Evolutionary conservation across 2,888 invertebrate species (phyloP).

Genomic region (Lingula anatina): DNA sequence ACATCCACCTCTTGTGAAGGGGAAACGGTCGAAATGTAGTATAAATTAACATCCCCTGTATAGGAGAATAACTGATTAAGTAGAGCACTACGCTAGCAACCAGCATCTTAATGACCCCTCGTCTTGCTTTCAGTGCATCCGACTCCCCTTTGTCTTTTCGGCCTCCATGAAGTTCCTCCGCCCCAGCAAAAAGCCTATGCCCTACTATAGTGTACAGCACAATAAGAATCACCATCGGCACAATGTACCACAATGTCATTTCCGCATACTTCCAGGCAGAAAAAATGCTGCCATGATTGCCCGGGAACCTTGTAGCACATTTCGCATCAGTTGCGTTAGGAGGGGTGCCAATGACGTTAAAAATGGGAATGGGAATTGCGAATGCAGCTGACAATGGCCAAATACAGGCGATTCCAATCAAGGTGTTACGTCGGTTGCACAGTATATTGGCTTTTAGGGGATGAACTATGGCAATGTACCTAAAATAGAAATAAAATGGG

Average conservation of each 20-base stretch:
- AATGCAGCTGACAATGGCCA: slow-evolving; percentile 47
- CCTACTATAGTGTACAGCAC: slow-evolving; percentile 45
- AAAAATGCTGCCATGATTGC: slow-evolving; percentile 22
- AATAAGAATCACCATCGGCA: slow-evolving; percentile 47
- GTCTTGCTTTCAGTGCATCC: slow-evolving; percentile 41
- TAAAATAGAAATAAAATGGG: slow-evolving; percentile 25
- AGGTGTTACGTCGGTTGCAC: slow-evolving; percentile 44
- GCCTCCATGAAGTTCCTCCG: slow-evolving; percentile 31
- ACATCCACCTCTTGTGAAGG: slow-evolving; percentile 45
- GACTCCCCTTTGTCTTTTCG: slow-evolving; percentile 24
- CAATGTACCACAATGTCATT: slow-evolving; percentile 46
- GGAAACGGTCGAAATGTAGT: slow-evolving; percentile 29
- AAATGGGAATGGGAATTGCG: slow-evolving; percentile 45
- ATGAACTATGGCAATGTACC: slow-evolving; percentile 53
- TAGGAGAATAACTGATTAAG: slow-evolving; percentile 54
- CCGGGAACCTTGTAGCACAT: slow-evolving; percentile 41
- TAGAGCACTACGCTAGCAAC: slow-evolving; percentile 54
- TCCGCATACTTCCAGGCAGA: slow-evolving; percentile 43
- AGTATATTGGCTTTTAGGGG: slow-evolving; percentile 51
- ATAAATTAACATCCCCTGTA: slow-evolving; percentile 49
- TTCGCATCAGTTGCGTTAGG: slow-evolving; percentile 24
- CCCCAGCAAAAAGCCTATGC: slow-evolving; percentile 40
- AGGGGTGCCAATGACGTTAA: slow-evolving; percentile 28
- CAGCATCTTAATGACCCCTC: slow-evolving; percentile 55
- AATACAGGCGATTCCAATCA: slow-evolving; percentile 40